A percentile compares a stretch with the other conserved stretches of the same genome.
These are phyloP conservation scores for Pangasius djambal DNA, from an alignment of 2,797 vertebrate genomes.

Conservation along the genomic window DNA sequence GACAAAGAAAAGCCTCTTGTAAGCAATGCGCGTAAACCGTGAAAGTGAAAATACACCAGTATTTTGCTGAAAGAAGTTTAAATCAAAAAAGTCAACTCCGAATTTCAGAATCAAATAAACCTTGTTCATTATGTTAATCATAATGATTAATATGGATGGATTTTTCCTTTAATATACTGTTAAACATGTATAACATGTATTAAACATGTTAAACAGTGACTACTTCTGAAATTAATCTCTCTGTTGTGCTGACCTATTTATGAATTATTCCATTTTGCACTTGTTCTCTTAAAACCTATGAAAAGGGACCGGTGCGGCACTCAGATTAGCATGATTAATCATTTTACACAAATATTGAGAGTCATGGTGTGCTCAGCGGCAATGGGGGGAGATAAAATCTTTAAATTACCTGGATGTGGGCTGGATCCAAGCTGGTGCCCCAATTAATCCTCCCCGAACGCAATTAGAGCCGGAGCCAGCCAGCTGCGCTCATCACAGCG, in stretches of 20 bases:
- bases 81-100: not conserved
- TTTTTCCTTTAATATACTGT: not conserved
- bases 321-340: slow-evolving; percentile 54
- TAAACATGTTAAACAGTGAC: not conserved
- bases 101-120: not conserved
- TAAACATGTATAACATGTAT: not conserved
- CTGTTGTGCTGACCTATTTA: slow-evolving; percentile 24
- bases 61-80: not conserved
- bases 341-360: slow-evolving; percentile 56
- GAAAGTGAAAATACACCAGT: not conserved
- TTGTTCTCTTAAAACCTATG: slow-evolving; percentile 38
- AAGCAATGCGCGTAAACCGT: not conserved
- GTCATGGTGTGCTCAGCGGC: slow-evolving; percentile 28
- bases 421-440: slow-evolving; percentile 68
- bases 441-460: slow-evolving; percentile 74
- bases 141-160: not conserved
- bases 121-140: not conserved
- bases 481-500: slow-evolving; percentile 75
- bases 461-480: slow-evolving; percentile 67
- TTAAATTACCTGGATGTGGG: slow-evolving; percentile 74
- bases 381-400: slow-evolving; percentile 66
- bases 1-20: not conserved
- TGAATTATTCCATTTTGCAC: slow-evolving; percentile 35
- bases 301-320: slow-evolving; percentile 18
- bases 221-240: slow-evolving; percentile 19